Evolutionary conservation across 2,888 invertebrate genomes (phyloP).

Genomic region (Zaprionus lineosus): DNA sequence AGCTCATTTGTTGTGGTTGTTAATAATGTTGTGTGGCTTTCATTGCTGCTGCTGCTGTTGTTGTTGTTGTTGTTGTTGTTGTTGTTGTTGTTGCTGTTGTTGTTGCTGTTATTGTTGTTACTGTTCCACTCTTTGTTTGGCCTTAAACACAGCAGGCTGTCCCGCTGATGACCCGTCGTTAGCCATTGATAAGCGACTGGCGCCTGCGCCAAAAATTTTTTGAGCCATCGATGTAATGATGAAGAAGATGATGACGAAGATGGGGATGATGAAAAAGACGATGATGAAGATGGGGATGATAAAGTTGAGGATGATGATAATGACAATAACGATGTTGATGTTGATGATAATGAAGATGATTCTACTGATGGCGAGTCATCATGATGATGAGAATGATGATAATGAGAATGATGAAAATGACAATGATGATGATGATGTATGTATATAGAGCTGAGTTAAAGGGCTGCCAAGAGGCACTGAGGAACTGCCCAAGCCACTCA

Average conservation of each 20-base stretch:
- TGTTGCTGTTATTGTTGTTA: constrained; percentile 13
- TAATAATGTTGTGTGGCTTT: constrained; percentile 17
- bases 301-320: background rate
- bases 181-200: constrained; percentile 52
- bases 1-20: constrained; percentile 52
- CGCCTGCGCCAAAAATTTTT: constrained; percentile 39
- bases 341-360: background rate
- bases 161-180: constrained; percentile 42
- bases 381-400: background rate
- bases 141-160: constrained; percentile 56
- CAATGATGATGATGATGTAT: constrained; percentile 1
- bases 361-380: background rate
- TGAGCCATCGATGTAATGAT: constrained; percentile 3
- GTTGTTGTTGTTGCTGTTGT: constrained; percentile 2
- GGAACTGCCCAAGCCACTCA: too few species aligned
- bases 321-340: constrained; percentile 2
- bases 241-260: constrained; percentile 14
- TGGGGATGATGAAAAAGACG: too few species aligned
- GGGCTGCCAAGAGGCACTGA: too few species aligned
- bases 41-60: constrained; percentile 1
- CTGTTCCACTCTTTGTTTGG: constrained; percentile 32
- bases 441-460: background rate
- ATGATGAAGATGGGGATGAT: constrained; percentile 1
- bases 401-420: background rate
- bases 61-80: constrained; percentile 17